These are phyloP conservation scores for Exocentrus adspersus DNA, from an alignment of 2,888 invertebrate genomes.

Conservation along the genomic window DNA sequence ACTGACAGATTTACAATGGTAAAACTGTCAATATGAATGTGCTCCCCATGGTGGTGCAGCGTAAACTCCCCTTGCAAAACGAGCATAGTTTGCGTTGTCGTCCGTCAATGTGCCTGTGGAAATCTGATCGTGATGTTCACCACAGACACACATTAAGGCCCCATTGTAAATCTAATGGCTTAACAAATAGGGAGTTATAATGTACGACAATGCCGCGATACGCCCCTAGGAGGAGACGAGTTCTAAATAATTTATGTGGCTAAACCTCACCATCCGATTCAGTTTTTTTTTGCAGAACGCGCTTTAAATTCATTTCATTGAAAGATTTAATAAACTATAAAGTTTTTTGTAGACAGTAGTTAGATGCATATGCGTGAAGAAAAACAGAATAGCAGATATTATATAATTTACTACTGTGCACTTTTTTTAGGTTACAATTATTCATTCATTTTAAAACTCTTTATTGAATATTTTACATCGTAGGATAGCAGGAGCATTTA, in stretches of 20 bases:
- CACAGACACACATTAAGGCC: slow-evolving; percentile 49
- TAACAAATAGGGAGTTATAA: slow-evolving; percentile 49
- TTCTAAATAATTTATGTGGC: slow-evolving; percentile 20
- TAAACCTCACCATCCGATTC: slow-evolving; percentile 9
- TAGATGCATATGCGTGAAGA: no score
- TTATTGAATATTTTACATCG: no score
- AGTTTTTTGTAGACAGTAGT: no score
- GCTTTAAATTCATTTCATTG: no score
- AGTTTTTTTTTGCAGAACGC: no score
- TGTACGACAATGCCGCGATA: slow-evolving; percentile 32
- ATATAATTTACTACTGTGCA: no score
- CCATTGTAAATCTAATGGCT: slow-evolving; percentile 51
- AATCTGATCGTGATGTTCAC: slow-evolving; percentile 45
- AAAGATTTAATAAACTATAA: no score
- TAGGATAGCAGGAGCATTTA: no score
- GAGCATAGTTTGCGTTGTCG: slow-evolving; percentile 27
- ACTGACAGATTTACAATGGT: not conserved
- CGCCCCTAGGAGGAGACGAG: slow-evolving; percentile 19
- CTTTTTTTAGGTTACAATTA: no score
- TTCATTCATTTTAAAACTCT: no score
- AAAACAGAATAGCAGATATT: no score
- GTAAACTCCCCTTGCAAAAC: slow-evolving; percentile 12
- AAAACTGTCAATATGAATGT: not conserved
- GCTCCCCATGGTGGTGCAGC: not conserved
- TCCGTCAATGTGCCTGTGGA: slow-evolving; percentile 42